These are phyloP conservation scores for Drosophila pseudotakahashii DNA, from an alignment of 2,888 invertebrate genomes.

Conservation along the genomic window DNA sequence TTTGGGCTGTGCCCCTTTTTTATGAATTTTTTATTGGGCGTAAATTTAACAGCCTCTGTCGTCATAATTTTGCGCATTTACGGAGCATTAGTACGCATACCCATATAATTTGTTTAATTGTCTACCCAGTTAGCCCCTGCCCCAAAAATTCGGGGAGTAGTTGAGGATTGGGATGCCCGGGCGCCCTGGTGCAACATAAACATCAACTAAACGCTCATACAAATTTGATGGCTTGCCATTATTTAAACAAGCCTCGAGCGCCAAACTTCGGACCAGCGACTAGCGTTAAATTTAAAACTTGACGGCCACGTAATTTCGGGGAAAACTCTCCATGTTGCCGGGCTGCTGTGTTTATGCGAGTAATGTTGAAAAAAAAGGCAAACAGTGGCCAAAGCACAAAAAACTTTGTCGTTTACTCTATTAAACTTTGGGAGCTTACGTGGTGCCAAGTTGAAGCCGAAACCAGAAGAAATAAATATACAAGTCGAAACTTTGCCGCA, in stretches of 20 bases:
- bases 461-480: slow-evolving; percentile 78
- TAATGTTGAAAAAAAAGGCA: slow-evolving; percentile 49
- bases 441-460: slow-evolving; percentile 74
- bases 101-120: slow-evolving; percentile 47
- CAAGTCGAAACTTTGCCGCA: slow-evolving; percentile 69
- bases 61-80: slow-evolving; percentile 42
- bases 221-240: slow-evolving; percentile 73
- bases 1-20: slow-evolving; percentile 32
- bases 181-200: slow-evolving; percentile 35
- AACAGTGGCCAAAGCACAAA: slow-evolving; percentile 59
- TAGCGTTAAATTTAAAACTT: slow-evolving; percentile 67
- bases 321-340: slow-evolving; percentile 16
- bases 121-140: slow-evolving; percentile 6
- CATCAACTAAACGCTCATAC: slow-evolving; percentile 76
- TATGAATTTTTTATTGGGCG: slow-evolving; percentile 51
- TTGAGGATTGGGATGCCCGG: too few relatives aligned
- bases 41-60: slow-evolving; percentile 41
- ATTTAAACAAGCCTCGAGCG: slow-evolving; percentile 73
- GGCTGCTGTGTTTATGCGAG: slow-evolving; percentile 57
- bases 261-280: slow-evolving; percentile 59
- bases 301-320: slow-evolving; percentile 73
- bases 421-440: slow-evolving; percentile 82
- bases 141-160: not conserved
- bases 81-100: slow-evolving; percentile 28
- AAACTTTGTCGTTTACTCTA: slow-evolving; percentile 82